These are phyloP conservation scores for Agapornis roseicollis DNA, from an alignment of 2,113 vertebrate genomes.

Conservation along the genomic window DNA sequence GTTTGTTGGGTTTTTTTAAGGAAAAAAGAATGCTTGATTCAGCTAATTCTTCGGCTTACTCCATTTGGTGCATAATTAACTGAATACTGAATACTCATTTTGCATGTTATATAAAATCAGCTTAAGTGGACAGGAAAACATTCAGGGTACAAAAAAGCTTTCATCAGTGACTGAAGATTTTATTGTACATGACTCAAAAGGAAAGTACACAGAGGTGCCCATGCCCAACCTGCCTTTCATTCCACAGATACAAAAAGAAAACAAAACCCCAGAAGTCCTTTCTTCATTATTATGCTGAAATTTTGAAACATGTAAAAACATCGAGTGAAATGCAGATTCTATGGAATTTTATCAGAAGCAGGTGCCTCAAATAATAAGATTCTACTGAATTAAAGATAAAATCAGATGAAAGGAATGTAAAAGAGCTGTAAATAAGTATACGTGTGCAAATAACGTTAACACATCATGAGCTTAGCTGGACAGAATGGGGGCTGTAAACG, in stretches of 20 bases:
- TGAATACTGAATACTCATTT: constrained; percentile 3
- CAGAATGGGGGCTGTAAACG: background rate
- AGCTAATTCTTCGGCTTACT: constrained; percentile 2
- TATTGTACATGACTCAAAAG: constrained; percentile 12
- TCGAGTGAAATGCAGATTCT: constrained; percentile 58
- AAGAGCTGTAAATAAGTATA: constrained; percentile 2
- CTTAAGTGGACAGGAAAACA: background rate
- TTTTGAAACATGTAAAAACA: constrained; percentile 32
- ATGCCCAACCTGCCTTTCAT: background rate
- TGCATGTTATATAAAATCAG: background rate
- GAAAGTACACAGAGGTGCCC: background rate
- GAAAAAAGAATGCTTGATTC: background rate
- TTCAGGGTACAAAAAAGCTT: constrained; percentile 3
- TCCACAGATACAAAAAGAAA: background rate
- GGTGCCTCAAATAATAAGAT: background rate
- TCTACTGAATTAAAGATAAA: constrained; percentile 12
- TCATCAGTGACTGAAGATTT: background rate
- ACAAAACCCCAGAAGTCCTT: background rate
- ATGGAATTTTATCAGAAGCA: constrained; percentile 17
- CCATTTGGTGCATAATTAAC: constrained; percentile 1
- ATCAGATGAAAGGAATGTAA: background rate
- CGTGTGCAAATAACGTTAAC: constrained; percentile 24
- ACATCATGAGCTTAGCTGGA: background rate
- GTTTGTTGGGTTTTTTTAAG: accelerated
- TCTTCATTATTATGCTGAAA: constrained; percentile 41